These are phyloP conservation scores for Iphiclides podalirius DNA, from an alignment of 2,888 invertebrate species.

Conservation along the genomic window DNA sequence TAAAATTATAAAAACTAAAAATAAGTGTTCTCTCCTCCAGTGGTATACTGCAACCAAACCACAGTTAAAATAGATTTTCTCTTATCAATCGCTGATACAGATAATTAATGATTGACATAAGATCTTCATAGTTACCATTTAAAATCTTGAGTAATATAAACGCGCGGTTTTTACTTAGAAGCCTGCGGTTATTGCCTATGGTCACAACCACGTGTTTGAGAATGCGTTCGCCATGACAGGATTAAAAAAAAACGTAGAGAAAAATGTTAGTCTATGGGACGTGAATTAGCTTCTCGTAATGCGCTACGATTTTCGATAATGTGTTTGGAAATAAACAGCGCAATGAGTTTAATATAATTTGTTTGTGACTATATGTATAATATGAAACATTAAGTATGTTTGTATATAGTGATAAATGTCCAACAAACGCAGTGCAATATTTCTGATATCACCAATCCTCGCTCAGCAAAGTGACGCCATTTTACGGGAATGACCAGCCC, in stretches of 20 bases:
- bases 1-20: constrained; percentile 62
- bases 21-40: constrained; percentile 37
- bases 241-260: constrained; percentile 39
- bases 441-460: constrained; percentile 73
- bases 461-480: constrained; percentile 78
- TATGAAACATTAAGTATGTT: constrained; percentile 54
- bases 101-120: constrained; percentile 3
- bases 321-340: constrained; percentile 77
- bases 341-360: constrained; percentile 48
- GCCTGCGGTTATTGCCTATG: constrained; percentile 39
- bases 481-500: constrained; percentile 81
- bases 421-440: constrained; percentile 50
- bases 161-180: neutral
- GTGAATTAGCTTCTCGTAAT: constrained; percentile 75
- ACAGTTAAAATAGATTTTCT: constrained; percentile 12
- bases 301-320: constrained; percentile 65
- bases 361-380: constrained; percentile 45
- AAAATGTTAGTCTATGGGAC: constrained; percentile 59
- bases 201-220: constrained; percentile 48
- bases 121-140: constrained; percentile 22
- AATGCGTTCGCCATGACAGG: constrained; percentile 26
- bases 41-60: constrained; percentile 22
- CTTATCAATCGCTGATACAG: constrained; percentile 13
- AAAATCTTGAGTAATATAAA: neutral
- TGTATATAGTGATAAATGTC: constrained; percentile 49